A percentile compares a stretch with the other conserved stretches of the same genome.
phyloP scores from a whole-genome alignment of 2,797 vertebrate genomes.

The Cryptoprocta ferox region DNA sequence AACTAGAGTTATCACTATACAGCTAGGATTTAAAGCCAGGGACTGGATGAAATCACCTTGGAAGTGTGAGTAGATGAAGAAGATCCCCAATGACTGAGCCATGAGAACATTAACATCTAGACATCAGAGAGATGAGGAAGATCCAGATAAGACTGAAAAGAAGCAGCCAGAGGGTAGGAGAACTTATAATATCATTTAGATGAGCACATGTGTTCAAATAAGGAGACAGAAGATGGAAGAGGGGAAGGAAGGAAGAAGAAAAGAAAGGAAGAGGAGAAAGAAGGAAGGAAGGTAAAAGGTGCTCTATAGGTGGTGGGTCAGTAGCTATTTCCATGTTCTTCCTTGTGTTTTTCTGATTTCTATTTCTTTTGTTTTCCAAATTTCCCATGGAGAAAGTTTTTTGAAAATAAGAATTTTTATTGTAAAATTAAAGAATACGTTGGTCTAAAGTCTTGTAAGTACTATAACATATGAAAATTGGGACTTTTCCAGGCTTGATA shows the following conservation, averaged over 20 bases:
- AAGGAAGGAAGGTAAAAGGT: neutral
- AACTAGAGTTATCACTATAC: neutral
- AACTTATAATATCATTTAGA: neutral
- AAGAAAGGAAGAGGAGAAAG: neutral
- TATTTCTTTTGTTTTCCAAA: neutral
- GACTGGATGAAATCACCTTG: neutral
- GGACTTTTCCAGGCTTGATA: neutral
- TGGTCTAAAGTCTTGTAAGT: neutral
- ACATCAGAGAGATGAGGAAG: neutral
- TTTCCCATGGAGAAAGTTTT: neutral
- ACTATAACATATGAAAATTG: neutral
- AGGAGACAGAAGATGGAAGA: neutral
- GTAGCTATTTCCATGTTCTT: neutral
- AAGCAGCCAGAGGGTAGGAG: neutral
- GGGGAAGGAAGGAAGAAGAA: neutral
- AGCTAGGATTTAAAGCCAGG: neutral
- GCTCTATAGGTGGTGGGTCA: neutral
- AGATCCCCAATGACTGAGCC: neutral
- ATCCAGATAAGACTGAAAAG: neutral
- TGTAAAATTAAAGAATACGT: neutral
- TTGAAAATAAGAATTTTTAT: neutral
- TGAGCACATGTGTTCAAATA: neutral
- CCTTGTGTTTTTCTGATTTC: neutral
- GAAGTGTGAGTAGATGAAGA: neutral
- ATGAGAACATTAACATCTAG: neutral